A percentile compares a stretch with the other conserved stretches of the same genome.
These are phyloP conservation scores for Spea hammondii DNA, from an alignment of 2,797 vertebrate genomes.

Conservation along the genomic window DNA sequence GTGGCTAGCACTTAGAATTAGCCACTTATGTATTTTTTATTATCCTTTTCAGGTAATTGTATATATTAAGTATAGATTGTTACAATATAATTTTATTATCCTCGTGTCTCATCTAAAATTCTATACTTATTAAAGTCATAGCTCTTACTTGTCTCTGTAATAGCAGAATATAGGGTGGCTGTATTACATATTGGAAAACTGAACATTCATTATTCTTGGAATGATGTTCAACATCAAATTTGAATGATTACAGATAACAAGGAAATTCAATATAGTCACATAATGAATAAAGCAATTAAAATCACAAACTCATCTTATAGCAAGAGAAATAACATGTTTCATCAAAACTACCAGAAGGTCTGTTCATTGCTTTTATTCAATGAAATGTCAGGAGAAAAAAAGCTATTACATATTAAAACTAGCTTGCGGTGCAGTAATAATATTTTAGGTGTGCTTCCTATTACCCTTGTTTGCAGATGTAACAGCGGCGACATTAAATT, in stretches of 20 bases:
- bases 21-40: slow-evolving; percentile 8
- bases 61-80: slow-evolving; percentile 8
- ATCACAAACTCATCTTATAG: slow-evolving; percentile 7
- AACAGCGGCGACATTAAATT: not conserved
- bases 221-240: slow-evolving; percentile 5
- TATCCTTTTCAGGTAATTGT: not conserved
- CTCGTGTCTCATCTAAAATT: slow-evolving; percentile 13
- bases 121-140: slow-evolving; percentile 27
- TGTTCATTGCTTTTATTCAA: not conserved
- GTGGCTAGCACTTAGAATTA: not conserved
- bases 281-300: slow-evolving; percentile 27
- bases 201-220: slow-evolving; percentile 8
- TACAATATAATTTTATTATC: slow-evolving; percentile 12
- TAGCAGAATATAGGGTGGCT: not conserved
- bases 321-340: slow-evolving; percentile 1
- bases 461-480: slow-evolving; percentile 10
- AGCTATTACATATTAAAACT: slow-evolving; percentile 24
- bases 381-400: slow-evolving; percentile 22
- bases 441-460: slow-evolving; percentile 13
- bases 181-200: not conserved
- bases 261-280: slow-evolving; percentile 2
- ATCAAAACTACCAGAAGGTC: not conserved
- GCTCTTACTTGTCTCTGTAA: slow-evolving; percentile 11
- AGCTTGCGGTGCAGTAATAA: slow-evolving; percentile 8
- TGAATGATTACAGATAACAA: slow-evolving; percentile 16